These are phyloP conservation scores for Hoplias malabaricus DNA, from an alignment of 2,113 vertebrate species.

Conservation along the genomic window DNA sequence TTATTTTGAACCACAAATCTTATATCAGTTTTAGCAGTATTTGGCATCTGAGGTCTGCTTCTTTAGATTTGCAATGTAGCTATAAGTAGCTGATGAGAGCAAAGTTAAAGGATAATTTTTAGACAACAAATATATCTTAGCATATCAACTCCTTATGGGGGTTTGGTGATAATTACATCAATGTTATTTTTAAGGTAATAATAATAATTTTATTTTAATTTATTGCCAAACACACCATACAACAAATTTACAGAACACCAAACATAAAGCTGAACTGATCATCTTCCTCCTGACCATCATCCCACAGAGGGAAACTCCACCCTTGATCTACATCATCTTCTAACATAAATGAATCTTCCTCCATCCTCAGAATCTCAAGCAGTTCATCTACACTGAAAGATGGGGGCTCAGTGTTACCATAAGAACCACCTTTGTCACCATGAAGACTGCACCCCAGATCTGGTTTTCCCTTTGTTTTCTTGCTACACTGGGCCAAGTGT, in stretches of 20 bases:
- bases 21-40: too few relatives aligned
- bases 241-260: conserved; percentile 35
- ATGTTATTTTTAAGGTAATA: too few relatives aligned
- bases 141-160: too few relatives aligned
- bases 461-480: not conserved
- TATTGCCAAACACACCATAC: too few relatives aligned
- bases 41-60: too few relatives aligned
- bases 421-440: not conserved
- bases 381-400: conserved; percentile 29
- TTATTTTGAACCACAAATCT: too few relatives aligned
- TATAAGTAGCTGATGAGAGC: too few relatives aligned
- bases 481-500: not conserved
- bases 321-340: conserved; percentile 27
- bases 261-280: conserved; percentile 30
- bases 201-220: too few relatives aligned
- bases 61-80: too few relatives aligned
- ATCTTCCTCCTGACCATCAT: conserved; percentile 35
- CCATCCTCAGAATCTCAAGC: conserved; percentile 16
- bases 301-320: conserved; percentile 34
- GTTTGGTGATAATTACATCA: too few relatives aligned
- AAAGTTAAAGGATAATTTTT: too few relatives aligned
- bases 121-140: too few relatives aligned
- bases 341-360: conserved; percentile 21
- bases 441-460: not conserved
- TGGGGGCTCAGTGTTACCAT: conserved; percentile 14